These are phyloP conservation scores for Astreopora myriophthalma DNA, from an alignment of 64 coral and sea anemone species.

Conservation along the genomic window DNA sequence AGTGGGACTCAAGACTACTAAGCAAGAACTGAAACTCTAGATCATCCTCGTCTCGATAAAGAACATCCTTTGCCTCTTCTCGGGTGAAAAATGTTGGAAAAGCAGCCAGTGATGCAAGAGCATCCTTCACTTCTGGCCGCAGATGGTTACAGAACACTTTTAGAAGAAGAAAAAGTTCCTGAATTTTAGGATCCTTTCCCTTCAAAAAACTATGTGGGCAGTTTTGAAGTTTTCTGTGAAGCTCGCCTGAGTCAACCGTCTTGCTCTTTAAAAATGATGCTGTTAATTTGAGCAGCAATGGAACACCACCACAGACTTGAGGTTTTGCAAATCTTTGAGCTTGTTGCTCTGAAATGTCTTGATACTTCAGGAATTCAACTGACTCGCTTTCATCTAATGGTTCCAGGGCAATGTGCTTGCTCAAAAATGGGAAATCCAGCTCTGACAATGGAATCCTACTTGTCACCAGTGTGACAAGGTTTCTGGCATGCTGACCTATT, in stretches of 20 bases:
- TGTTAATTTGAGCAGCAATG: conserved; percentile 19
- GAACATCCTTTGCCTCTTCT: conserved; percentile 20
- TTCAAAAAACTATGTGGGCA: neutral
- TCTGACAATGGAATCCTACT: conserved; percentile 3
- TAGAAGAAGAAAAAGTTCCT: neutral
- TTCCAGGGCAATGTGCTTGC: neutral
- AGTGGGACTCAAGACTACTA: neutral
- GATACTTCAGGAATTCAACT: neutral
- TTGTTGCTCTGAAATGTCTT: neutral
- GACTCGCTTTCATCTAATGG: neutral
- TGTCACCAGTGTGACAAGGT: conserved; percentile 37
- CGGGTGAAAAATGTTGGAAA: conserved; percentile 41
- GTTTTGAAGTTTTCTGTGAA: conserved; percentile 27
- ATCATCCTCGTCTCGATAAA: neutral
- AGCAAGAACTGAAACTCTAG: neutral
- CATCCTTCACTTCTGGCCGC: neutral
- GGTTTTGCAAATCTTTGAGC: neutral
- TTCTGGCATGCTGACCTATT: conserved; percentile 28
- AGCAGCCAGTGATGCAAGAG: neutral
- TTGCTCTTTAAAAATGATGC: conserved; percentile 17
- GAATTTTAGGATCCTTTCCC: neutral
- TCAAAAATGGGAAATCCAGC: neutral
- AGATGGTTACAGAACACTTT: conserved; percentile 2
- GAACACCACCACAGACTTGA: conserved; percentile 31
- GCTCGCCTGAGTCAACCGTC: neutral